Evolutionary conservation across 2,888 invertebrate genomes (phyloP), one percentile per base, ranked within the genome.

Genomic region (Drosophila quinaria): DNA sequence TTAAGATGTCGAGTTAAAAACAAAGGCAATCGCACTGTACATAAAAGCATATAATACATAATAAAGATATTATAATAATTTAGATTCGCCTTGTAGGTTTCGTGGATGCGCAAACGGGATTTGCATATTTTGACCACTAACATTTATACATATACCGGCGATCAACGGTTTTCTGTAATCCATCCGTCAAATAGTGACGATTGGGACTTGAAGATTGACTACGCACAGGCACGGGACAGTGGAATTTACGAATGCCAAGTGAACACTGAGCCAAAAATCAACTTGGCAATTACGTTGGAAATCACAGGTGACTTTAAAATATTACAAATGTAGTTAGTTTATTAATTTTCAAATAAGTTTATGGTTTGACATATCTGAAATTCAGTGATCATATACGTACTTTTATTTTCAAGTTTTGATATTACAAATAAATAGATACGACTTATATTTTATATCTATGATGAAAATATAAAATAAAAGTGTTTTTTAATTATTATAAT

Each of bases 231-330:
- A 51, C 93, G 97, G 25, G 97, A 97, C 92, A 97, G 96, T 2
- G 97, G 97, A 8, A 95, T 97, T 70, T 97, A 97, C 93, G 97
- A 97, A 93, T 97, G 97, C 90, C 97, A 97, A 94, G 96, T 97
- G 82, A 97, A 97, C 93, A 97, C 97, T 0, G 97, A 97, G 91
- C 97, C 97, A 19, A 97, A 97, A 93, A 96, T 97, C 92, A 97
- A 97, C 93, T 95, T 97, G 94, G 97, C 97, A 47, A 95, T 97
- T 89, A 93, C 95, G 90, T 94, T 97, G 66, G 95, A 95, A 89
- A 84, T 97, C 59, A 96, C 97, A 95, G 97, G 97, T 97, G 94
- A 93, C 92, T 5, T 4, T 3, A 0, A 44, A 39, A 15, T 11
- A n/a, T 13, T 49, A 19, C 3, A 11, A 42, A 19, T 29, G 8